Evolutionary conservation across 2,888 invertebrate genomes (phyloP).

Genomic region (Eurytoma californica): DNA sequence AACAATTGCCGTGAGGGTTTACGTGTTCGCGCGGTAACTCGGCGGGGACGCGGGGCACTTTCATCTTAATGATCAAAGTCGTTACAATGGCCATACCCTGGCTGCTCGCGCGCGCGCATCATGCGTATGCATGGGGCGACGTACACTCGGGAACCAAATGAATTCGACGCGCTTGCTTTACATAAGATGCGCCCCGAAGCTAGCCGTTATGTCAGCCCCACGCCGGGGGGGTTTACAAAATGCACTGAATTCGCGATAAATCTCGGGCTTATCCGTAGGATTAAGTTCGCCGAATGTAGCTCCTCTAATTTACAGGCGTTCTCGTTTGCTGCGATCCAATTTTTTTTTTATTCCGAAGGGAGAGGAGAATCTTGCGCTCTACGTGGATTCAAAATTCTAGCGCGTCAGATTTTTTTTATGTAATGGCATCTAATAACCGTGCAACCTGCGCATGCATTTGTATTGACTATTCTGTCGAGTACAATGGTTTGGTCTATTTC

Average conservation of each 20-base stretch:
- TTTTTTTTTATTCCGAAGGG: neutral
- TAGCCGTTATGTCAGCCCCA: neutral
- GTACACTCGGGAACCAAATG: neutral
- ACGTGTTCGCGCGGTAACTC: no score
- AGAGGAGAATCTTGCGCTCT: neutral
- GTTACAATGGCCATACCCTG: slow-evolving; percentile 8
- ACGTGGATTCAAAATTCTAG: no score
- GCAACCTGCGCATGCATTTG: neutral
- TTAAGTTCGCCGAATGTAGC: neutral
- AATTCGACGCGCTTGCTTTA: neutral
- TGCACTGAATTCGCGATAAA: slow-evolving; percentile 28
- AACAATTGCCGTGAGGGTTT: neutral
- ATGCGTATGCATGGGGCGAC: slow-evolving; percentile 7
- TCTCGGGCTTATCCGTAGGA: slow-evolving; percentile 27
- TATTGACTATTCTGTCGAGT: neutral
- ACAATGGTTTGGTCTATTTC: neutral
- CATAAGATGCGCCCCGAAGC: neutral
- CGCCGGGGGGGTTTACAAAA: neutral
- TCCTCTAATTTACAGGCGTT: slow-evolving; percentile 3
- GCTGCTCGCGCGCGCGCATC: slow-evolving; percentile 1
- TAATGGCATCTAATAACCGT: no score
- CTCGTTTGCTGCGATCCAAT: neutral
- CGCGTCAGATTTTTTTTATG: no score
- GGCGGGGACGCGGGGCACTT: neutral
- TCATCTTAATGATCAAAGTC: slow-evolving; percentile 34